Conservation (phyloP, 2,797 vertebrate species). For the Allobates femoralis region DNA sequence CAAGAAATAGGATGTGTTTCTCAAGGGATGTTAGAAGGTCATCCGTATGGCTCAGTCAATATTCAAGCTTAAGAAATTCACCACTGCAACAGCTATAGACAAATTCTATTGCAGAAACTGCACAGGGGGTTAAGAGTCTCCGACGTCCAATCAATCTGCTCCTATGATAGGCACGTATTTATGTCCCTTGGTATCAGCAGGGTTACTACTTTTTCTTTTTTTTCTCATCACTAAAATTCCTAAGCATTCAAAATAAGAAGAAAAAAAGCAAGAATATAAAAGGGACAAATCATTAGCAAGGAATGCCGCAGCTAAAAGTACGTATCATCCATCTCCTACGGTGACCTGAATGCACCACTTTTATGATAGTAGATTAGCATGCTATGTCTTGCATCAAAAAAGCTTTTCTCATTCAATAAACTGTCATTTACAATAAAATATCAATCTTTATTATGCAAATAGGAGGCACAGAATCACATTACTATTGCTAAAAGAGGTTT, state of each 20-base stretch:
- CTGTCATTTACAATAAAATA: neutral
- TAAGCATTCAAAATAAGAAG: neutral
- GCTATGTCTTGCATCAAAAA: neutral
- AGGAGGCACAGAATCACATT: neutral
- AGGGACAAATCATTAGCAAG: neutral
- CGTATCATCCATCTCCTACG: neutral
- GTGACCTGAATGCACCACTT: neutral
- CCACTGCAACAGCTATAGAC: neutral
- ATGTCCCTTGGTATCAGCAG: neutral
- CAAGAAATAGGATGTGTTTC: slow-evolving; percentile 51
- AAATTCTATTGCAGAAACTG: slow-evolving; percentile 25
- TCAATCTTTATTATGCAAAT: neutral
- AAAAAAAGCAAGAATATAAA: neutral
- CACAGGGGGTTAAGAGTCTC: slow-evolving; percentile 36
- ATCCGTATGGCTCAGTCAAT: slow-evolving; percentile 44
- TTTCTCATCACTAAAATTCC: neutral
- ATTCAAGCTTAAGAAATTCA: slow-evolving; percentile 45
- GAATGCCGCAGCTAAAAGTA: neutral
- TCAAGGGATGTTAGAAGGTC: slow-evolving; percentile 55
- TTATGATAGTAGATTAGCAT: neutral
- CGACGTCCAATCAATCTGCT: slow-evolving; percentile 38
- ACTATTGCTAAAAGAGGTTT: no score
- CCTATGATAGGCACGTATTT: neutral
- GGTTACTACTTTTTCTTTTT: neutral
- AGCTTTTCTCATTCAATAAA: neutral